Conservation (phyloP, 1,140 invertebrate genomes). For the Hyles euphorbiae region DNA sequence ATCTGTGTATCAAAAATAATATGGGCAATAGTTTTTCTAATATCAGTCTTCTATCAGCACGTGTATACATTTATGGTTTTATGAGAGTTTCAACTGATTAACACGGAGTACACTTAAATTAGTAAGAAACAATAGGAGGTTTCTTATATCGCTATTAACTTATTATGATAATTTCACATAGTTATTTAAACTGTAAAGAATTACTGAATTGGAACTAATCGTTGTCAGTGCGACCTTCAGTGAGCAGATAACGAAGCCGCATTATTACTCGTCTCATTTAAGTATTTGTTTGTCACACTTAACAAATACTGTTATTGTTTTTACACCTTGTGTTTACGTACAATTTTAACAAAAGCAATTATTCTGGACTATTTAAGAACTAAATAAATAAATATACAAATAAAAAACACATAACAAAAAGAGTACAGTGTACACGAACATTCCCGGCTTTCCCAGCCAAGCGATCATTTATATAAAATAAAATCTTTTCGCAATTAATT, state of each 20-base stretch:
- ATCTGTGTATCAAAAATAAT: too few relatives aligned
- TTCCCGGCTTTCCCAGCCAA: constrained; percentile 31
- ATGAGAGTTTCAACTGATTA: too few relatives aligned
- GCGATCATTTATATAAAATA: constrained; percentile 53
- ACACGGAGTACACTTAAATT: too few relatives aligned
- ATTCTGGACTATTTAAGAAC: not conserved
- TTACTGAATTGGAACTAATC: constrained; percentile 34
- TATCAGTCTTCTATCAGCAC: too few relatives aligned
- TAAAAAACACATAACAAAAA: constrained; percentile 24
- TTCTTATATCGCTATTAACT: too few relatives aligned
- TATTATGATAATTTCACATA: too few relatives aligned
- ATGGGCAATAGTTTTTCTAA: too few relatives aligned
- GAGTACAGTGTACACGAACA: constrained; percentile 13
- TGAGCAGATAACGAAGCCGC: constrained; percentile 14
- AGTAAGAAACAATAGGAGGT: too few relatives aligned
- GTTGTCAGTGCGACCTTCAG: constrained; percentile 24
- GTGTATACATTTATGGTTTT: too few relatives aligned
- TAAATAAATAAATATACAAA: constrained; percentile 18
- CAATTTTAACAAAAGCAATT: too few relatives aligned
- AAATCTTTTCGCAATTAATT: constrained; percentile 50
- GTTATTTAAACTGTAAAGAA: constrained; percentile 10
- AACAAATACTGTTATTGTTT: not conserved
- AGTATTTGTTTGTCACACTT: not conserved
- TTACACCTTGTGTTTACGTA: not conserved
- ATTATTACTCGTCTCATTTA: constrained; percentile 6